Base-by-base conservation (phyloP, 2,797 vertebrate genomes). In the Brachyrhaphis roseni region DNA sequence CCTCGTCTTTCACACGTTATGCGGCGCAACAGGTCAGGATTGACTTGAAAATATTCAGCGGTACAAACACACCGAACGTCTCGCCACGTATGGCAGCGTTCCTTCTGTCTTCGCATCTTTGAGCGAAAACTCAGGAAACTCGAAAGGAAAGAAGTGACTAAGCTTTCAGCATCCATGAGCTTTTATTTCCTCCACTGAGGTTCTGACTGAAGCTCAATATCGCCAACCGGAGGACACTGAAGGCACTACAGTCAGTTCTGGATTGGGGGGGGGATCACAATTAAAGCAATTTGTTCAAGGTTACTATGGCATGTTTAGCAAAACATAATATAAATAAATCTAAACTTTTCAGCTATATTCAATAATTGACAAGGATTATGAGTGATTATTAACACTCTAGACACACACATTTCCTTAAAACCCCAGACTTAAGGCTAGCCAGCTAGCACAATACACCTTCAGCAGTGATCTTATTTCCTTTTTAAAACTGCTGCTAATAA, bases 181-280 rank as follows among this genome's bases (percentile, higher is more conserved):
- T 84, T 91, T 86, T 78, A 76, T 84, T 86, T 76, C 28, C 75
- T 77, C 78, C 55, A 78, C 76, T 76, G 43, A 31, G 68, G 47
- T 59, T 55, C 72, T 73, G 41, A 84, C 34, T 78, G 39, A 87
- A 87, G 89, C 82, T 89, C 83, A 84, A 89, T 86, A 88, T 89
- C 36, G 57, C 89, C 90, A 79, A 81, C 90, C 77, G 72, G 81
- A 88, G 92, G 86, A 78, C n/a, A 46, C 47, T 77, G 20, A 23
- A 75, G 77, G 75, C 2, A 81, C 62, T 72, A 74, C 86, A 87
- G 12, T 31, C 76, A 20, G 43, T 55, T 36, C 15, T 31, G 64
- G 31, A 71, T 43, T 7, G 68, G 47, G 15, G 78, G 4, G 71
- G 1, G 66, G 10, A 59, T 49, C 57, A 59, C 51, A 20, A 41